Evolutionary conservation across 2,797 vertebrate genomes (phyloP), one percentile per base, ranked within the genome.

Genomic region (Phataginus tricuspis): DNA sequence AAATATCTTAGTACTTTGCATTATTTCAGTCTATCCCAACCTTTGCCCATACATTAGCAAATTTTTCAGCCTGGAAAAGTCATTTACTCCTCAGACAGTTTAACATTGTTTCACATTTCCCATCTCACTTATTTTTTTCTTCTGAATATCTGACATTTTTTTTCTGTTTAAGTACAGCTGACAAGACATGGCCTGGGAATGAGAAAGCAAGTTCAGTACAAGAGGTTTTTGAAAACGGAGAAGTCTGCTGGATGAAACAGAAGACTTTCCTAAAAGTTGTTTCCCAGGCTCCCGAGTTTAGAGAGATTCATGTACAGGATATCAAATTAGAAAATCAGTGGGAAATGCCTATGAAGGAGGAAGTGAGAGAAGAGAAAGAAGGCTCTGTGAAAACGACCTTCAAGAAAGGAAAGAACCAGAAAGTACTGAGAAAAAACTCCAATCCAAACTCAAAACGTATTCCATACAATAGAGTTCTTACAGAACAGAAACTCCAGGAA

Each of bases 401-500:
- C 39, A 21, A 90, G 51, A 95, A 78, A 78, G 63, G 61, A 84
- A 94, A 90, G 13, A 74, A 86, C 25, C 94, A 92, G 63, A 69
- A 92, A 19, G 53, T 68, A 34, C 77, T 95, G 87, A 74, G 64
- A 55, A 51, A 75, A 59, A 42, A 31, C 72, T 51, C 27, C 27
- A 61, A 21, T 59, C 16, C 49, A 14, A 51, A 55, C n/a, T 86
- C 96, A 75, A 75, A 86, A 23, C 16, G n/a, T 39, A 53, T 18
- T 51, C 51, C 7, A 19, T 29, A 29, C 55, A 27, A 39, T 21
- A 68, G 89, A 88, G 53, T 84, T 53, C 89, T 78, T 61, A 89
- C 39, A 3, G 93, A 80, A 57, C 86, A 93, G 96, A 95, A 94
- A 11, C 72, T 83, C n/a, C 79, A 68, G 25, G 59, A 31, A n/a